phyloP scores from a whole-genome alignment of 2,797 vertebrate genomes.

The Hybognathus amarus region DNA sequence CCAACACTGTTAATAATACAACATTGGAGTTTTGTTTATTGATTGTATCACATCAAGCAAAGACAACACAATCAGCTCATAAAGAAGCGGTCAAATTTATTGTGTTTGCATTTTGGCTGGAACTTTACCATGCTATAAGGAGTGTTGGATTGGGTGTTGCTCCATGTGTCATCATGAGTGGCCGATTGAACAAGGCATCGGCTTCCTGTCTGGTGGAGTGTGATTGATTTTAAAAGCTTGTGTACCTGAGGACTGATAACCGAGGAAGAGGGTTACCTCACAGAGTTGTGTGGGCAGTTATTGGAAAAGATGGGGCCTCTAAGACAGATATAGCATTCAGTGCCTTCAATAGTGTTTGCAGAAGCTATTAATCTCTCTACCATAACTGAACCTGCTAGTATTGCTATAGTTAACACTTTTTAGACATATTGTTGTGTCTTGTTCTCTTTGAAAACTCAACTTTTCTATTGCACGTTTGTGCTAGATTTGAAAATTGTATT shows the following conservation, averaged over 20 bases:
- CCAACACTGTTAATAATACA: too few relatives aligned
- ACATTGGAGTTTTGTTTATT: background rate
- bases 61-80: conserved; percentile 29
- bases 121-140: conserved; percentile 7
- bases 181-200: conserved; percentile 43
- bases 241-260: conserved; percentile 42
- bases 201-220: conserved; percentile 39
- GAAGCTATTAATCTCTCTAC: conserved; percentile 8
- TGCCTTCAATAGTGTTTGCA: conserved; percentile 27
- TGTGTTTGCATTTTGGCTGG: background rate
- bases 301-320: conserved; percentile 35
- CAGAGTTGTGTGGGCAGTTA: conserved; percentile 31
- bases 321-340: conserved; percentile 39
- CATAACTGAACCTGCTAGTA: conserved; percentile 4
- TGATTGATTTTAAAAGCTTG: conserved; percentile 45
- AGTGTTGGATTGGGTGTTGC: conserved; percentile 20
- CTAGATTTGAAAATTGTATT: background rate
- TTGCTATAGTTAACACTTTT: background rate
- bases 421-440: background rate
- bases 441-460: background rate
- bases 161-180: conserved; percentile 55
- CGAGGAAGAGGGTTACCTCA: conserved; percentile 33
- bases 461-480: background rate
- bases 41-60: conserved; percentile 23
- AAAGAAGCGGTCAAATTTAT: background rate